Evolutionary conservation across 64 coral and sea anemone species (phyloP).

Genomic region (Montipora foliosa): DNA sequence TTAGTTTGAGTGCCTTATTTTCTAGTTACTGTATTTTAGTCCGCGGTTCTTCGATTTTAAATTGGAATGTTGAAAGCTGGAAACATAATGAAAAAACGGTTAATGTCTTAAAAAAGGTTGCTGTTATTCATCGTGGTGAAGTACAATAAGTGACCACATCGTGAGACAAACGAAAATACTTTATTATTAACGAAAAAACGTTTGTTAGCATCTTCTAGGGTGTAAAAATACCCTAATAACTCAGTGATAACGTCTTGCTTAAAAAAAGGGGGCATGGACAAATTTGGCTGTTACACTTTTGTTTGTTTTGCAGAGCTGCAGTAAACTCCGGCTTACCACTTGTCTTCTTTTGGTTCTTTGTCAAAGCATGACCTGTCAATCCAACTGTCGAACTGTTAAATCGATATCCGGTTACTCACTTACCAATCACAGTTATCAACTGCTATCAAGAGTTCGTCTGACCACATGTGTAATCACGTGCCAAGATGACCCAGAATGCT

Average conservation of each 20-base stretch:
- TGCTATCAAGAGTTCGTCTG: conserved; percentile 32
- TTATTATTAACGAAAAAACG: too few species aligned
- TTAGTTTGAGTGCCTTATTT: too few species aligned
- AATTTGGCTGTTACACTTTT: background rate
- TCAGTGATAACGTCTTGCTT: background rate
- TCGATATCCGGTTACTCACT: conserved; percentile 77
- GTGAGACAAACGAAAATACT: too few species aligned
- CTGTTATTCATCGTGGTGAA: too few species aligned
- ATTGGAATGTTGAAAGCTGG: too few species aligned
- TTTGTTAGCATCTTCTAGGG: too few species aligned
- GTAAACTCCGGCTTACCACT: background rate
- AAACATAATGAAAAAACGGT: too few species aligned
- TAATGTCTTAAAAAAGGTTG: too few species aligned
- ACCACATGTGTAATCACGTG: conserved; percentile 62
- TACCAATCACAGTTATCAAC: conserved; percentile 32
- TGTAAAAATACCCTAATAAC: too few species aligned
- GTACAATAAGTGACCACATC: too few species aligned
- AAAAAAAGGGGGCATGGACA: background rate
- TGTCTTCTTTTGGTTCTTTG: background rate
- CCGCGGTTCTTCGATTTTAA: too few species aligned
- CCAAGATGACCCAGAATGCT: conserved; percentile 73
- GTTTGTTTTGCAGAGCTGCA: background rate
- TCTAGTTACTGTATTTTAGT: too few species aligned
- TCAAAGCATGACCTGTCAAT: background rate
- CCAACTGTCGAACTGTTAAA: conserved; percentile 41